Base-by-base conservation (phyloP, 2,888 invertebrate species). In the Agrotis segetum region DNA sequence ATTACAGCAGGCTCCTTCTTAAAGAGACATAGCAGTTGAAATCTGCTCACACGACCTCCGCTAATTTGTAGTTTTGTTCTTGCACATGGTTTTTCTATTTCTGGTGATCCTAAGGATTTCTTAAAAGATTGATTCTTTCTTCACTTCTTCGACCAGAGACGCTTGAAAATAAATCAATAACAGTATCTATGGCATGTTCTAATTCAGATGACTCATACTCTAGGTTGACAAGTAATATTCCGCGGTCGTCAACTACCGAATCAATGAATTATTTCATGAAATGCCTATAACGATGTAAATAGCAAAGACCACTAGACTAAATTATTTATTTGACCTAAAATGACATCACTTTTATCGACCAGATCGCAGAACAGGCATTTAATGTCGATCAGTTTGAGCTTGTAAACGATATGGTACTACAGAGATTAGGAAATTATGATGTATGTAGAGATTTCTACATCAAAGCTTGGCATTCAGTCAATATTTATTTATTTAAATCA, bases 401-500 rank as follows among this genome's bases (percentile, higher is more conserved):
- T 69, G 21, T 24, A 13, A 50, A 49, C 6, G 17, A 29, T 50
- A 24, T 11, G 52, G 44, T 49, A 34, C 14, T 13, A 24, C 9
- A 46, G 16, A 19, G 24, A 29, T 72, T 19, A 47, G 24, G 60
- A 46, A 52, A 24, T 56, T 50, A 78, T 50, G n/a, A 55, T 34
- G 24, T 44, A 61, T 17, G 50, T 7, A 64, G 19, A 64, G 17
- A 79, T 66, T 55, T 58, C n/a, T 65, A 40, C 49, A 67, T 75
- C 50, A 52, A 53, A 44, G 29, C 73, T 86, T 87, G 87, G 87
- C 84, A 82, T 63, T 65, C 34, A 58, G 76, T 77, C 83, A 86
- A 83, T 76, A 63, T 65, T 73, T 63, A 65, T 75, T 65, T 50
- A 59, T 74, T n/a, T 56, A 56, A 58, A 75, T 58, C 56, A 53